Evolutionary conservation across 1,140 invertebrate genomes (phyloP).

Genomic region (Lordiphosa stackelbergi): DNA sequence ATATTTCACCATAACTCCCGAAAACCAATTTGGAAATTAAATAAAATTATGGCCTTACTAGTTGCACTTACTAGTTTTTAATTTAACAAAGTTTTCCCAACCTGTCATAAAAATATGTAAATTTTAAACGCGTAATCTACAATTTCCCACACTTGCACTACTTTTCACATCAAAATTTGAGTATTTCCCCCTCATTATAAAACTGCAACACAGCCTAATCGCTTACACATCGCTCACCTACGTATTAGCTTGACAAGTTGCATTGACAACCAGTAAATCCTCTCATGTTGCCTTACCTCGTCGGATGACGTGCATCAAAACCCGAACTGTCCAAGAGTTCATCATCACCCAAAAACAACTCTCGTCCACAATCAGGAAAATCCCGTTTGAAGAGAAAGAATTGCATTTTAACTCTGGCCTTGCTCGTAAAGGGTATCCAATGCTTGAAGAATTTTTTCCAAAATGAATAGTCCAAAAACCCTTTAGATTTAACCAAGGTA

Average conservation of each 20-base stretch:
- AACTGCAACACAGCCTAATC: constrained; percentile 11
- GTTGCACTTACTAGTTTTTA: too few species aligned
- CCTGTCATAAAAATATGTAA: too few species aligned
- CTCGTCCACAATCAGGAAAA: constrained; percentile 67
- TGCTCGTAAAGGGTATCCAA: constrained; percentile 56
- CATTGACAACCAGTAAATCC: constrained; percentile 2
- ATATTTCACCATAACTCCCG: too few species aligned
- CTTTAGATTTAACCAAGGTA: constrained; percentile 45
- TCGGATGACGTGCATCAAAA: constrained; percentile 69
- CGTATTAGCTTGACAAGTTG: too few species aligned
- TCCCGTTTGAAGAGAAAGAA: constrained; percentile 69
- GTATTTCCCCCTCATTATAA: constrained; percentile 1
- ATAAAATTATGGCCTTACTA: too few species aligned
- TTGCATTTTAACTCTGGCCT: constrained; percentile 60
- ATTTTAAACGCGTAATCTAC: too few species aligned
- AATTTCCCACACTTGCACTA: too few species aligned
- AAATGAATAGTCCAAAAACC: constrained; percentile 59
- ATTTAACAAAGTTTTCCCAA: too few species aligned
- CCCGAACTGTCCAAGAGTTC: constrained; percentile 54
- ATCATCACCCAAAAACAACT: constrained; percentile 54
- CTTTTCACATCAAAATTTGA: too few species aligned
- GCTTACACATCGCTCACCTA: constrained; percentile 1
- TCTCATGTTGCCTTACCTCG: constrained; percentile 47
- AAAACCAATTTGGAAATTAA: too few species aligned
- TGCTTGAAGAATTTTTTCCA: constrained; percentile 71